Evolutionary conservation across 2,113 vertebrate species (phyloP).

Genomic region (Elaphurus davidianus): DNA sequence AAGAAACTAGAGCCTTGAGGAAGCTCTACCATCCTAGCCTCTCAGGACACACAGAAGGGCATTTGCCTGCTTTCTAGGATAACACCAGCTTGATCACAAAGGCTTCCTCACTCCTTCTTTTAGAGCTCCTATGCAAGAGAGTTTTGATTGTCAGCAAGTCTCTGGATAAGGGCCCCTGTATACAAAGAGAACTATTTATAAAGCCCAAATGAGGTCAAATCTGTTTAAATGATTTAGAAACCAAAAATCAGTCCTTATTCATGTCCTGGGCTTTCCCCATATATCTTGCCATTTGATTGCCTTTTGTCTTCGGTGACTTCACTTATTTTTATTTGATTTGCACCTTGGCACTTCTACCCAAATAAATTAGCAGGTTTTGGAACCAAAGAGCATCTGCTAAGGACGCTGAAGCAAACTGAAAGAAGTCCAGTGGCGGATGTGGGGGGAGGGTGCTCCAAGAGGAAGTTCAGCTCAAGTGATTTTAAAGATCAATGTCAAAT

Average conservation of each 20-base stretch:
- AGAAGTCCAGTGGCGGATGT: constrained; percentile 42
- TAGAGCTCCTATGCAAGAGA: not conserved
- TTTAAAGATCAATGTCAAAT: constrained; percentile 84
- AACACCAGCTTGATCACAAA: not conserved
- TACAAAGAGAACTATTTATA: not conserved
- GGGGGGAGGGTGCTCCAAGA: not conserved
- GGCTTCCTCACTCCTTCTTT: not conserved
- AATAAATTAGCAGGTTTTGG: constrained; percentile 72
- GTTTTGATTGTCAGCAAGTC: constrained; percentile 27
- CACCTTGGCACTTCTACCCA: not conserved
- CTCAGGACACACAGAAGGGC: not conserved
- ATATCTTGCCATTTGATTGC: not conserved
- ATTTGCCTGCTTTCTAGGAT: not conserved
- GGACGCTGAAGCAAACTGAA: constrained; percentile 64
- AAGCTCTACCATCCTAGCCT: not conserved
- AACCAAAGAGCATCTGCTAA: constrained; percentile 60
- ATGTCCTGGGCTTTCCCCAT: not conserved
- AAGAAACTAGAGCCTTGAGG: not conserved
- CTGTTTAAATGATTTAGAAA: constrained; percentile 38
- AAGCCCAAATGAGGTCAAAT: constrained; percentile 18
- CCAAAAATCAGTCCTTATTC: not conserved
- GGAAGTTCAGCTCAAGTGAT: constrained; percentile 81
- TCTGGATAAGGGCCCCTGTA: not conserved
- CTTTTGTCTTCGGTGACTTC: constrained; percentile 1
- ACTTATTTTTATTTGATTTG: constrained; percentile 48